Evolutionary conservation across 37 sponge, comb jelly and placozoan species (phyloP).

Genomic region (Dysidea cf. avara): DNA sequence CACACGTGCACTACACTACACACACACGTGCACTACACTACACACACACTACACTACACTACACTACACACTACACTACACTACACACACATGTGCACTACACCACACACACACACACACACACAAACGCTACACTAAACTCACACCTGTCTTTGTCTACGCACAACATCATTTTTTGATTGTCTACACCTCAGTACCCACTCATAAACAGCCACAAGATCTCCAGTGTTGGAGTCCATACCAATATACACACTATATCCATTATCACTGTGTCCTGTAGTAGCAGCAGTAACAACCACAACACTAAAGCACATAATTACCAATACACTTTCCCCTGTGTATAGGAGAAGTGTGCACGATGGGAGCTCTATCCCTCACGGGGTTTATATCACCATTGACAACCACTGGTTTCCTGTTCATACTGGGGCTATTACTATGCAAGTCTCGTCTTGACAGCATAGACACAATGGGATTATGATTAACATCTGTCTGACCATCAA

Average conservation of each 20-base stretch:
- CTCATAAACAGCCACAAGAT: conserved; percentile 64
- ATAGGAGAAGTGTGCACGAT: neutral
- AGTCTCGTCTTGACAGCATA: no score
- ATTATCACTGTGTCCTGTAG: conserved; percentile 38
- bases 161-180: conserved; percentile 14
- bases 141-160: conserved; percentile 46
- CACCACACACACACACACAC: neutral
- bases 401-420: no score
- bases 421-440: no score
- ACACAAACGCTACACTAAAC: neutral
- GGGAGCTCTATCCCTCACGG: no score
- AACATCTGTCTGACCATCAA: no score
- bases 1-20: no score
- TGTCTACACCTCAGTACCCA: conserved; percentile 59
- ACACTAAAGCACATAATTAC: conserved; percentile 19
- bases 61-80: no score
- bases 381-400: no score
- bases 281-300: neutral
- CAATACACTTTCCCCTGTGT: conserved; percentile 56
- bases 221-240: conserved; percentile 49
- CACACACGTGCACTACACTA: no score
- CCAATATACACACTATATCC: conserved; percentile 58
- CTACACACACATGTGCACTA: no score
- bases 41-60: no score
- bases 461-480: no score